A percentile compares a stretch with the other conserved stretches of the same genome.
Evolutionary conservation across 2,113 vertebrate species (phyloP).

Genomic region (Gadus macrocephalus): DNA sequence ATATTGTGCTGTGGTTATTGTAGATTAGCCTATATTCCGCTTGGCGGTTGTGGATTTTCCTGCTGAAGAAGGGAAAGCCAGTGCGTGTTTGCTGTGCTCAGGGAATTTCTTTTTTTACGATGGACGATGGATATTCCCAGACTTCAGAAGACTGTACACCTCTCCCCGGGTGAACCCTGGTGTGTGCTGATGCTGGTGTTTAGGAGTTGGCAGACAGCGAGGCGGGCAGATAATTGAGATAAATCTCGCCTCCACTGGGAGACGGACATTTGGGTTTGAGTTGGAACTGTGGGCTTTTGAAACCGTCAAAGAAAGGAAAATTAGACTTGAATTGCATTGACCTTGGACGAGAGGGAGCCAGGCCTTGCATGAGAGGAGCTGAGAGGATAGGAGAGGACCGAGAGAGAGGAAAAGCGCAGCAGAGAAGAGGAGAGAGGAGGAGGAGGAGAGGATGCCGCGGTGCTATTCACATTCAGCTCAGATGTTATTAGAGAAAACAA

Average conservation of each 20-base stretch:
- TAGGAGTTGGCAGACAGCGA: constrained; percentile 49
- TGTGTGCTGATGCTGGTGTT: constrained; percentile 50
- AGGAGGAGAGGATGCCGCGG: no score
- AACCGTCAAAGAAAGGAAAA: constrained; percentile 59
- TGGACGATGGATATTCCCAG: constrained; percentile 46
- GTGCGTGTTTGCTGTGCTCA: constrained; percentile 16
- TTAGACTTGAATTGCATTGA: constrained; percentile 47
- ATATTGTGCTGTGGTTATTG: constrained; percentile 42
- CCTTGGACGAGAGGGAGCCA: constrained; percentile 45
- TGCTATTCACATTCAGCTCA: no score
- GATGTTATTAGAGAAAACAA: no score
- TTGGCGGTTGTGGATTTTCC: constrained; percentile 47
- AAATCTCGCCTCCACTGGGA: constrained; percentile 52
- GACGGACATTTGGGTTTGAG: constrained; percentile 52
- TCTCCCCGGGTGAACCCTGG: constrained; percentile 36
- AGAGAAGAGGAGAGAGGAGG: no score
- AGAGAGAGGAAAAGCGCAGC: no score
- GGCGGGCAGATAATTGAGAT: constrained; percentile 58
- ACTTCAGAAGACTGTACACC: constrained; percentile 56
- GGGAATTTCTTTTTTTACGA: constrained; percentile 49
- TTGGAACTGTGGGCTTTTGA: constrained; percentile 47
- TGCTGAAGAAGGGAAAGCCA: constrained; percentile 38
- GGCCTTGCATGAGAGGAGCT: not conserved
- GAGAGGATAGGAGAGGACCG: no score
- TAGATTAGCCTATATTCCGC: constrained; percentile 53